Conservation (phyloP, 1,140 invertebrate genomes). For the Drosophila cardini region DNA sequence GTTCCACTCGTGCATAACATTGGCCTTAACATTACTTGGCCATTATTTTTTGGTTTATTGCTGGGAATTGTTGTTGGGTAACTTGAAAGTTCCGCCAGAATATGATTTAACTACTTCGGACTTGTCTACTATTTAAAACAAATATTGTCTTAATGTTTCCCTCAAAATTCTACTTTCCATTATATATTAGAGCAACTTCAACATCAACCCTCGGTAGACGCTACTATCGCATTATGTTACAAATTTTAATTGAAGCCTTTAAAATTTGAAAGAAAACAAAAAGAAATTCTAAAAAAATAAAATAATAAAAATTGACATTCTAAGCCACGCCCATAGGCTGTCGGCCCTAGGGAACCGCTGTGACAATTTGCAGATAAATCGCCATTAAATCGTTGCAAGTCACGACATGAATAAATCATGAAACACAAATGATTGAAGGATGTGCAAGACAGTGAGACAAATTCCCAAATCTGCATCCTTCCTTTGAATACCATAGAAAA, state of each 20-base stretch:
- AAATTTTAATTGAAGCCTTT: neutral
- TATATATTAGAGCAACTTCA: too few relatives aligned
- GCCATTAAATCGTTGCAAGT: constrained; percentile 73
- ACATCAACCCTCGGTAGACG: too few relatives aligned
- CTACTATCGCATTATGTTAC: neutral
- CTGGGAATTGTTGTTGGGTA: constrained; percentile 57
- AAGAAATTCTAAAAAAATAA: neutral
- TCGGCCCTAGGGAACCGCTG: neutral
- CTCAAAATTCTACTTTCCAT: too few relatives aligned
- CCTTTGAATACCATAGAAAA: constrained; percentile 13
- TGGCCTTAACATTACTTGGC: constrained; percentile 15
- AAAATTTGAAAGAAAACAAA: neutral
- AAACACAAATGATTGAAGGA: constrained; percentile 78
- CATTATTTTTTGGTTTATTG: constrained; percentile 23
- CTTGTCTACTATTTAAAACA: neutral
- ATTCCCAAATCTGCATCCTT: neutral
- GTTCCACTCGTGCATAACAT: constrained; percentile 39
- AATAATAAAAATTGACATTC: neutral
- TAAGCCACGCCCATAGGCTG: neutral
- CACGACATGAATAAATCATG: constrained; percentile 75
- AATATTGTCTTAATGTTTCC: too few relatives aligned
- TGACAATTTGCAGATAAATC: constrained; percentile 50
- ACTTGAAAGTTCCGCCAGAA: constrained; percentile 32
- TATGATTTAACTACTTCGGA: neutral
- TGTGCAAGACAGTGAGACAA: constrained; percentile 17